Evolutionary conservation across 30 jellyfish, hydroid and myxozoan genomes (phyloP).

Genomic region (Nemopilema nomurai): DNA sequence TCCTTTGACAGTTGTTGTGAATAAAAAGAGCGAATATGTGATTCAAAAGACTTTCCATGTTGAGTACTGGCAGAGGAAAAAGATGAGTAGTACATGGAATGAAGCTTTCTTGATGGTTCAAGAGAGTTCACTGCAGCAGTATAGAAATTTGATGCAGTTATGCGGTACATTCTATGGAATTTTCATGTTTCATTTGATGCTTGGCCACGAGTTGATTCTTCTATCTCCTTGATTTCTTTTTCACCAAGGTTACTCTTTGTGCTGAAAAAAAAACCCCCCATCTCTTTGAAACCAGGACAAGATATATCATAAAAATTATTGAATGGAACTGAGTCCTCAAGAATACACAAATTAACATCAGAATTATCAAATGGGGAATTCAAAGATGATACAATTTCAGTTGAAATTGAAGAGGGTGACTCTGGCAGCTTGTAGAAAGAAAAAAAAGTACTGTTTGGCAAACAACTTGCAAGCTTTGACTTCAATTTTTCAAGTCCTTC

Average conservation of each 20-base stretch:
- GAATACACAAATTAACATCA: constrained; percentile 2
- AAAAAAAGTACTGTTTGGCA: constrained; percentile 21
- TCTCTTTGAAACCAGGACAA: constrained; percentile 9
- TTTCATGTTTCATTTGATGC: constrained; percentile 25
- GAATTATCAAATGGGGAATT: constrained; percentile 5
- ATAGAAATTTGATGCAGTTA: constrained; percentile 13
- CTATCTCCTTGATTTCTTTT: not conserved
- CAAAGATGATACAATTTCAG: constrained; percentile 24
- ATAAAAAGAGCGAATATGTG: constrained; percentile 4
- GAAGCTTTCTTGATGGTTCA: constrained; percentile 6
- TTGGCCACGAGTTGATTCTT: constrained; percentile 20
- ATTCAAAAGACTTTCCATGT: not conserved
- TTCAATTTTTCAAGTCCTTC: constrained; percentile 14
- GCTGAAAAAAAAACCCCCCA: not conserved
- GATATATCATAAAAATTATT: constrained; percentile 14
- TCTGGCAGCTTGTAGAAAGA: constrained; percentile 18
- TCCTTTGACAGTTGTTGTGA: not conserved
- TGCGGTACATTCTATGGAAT: constrained; percentile 11
- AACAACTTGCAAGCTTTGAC: constrained; percentile 19
- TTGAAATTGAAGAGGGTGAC: constrained; percentile 16
- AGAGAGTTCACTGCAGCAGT: constrained; percentile 31
- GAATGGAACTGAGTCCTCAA: constrained; percentile 1
- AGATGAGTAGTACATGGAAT: constrained; percentile 2
- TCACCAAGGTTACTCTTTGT: not conserved
- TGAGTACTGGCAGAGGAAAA: constrained; percentile 5